Evolutionary conservation across 2,113 vertebrate genomes (phyloP).

Genomic region (Coptodon rendalli): DNA sequence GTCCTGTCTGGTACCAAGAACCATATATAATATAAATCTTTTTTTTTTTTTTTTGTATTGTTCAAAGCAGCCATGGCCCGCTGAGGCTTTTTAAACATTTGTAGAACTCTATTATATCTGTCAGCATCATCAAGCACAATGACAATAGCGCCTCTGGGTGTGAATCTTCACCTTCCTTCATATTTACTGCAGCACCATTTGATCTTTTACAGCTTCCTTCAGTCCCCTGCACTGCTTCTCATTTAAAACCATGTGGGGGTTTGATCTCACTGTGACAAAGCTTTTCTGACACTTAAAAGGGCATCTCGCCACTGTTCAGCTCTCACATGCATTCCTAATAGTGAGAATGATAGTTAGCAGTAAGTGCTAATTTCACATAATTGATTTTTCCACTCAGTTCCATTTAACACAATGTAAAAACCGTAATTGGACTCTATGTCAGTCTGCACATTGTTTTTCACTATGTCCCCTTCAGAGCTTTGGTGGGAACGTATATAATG

Average conservation of each 20-base stretch:
- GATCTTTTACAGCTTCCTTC: slow-evolving; percentile 19
- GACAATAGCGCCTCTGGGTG: slow-evolving; percentile 26
- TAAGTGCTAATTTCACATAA: slow-evolving; percentile 27
- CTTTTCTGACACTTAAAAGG: slow-evolving; percentile 30
- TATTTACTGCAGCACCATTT: slow-evolving; percentile 33
- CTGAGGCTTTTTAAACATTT: slow-evolving; percentile 39
- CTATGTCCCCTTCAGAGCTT: background rate
- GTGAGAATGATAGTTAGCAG: background rate
- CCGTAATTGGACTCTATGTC: slow-evolving; percentile 7
- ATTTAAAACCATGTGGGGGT: background rate
- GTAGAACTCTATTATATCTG: slow-evolving; percentile 33
- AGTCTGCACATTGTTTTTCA: background rate
- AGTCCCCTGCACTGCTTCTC: background rate
- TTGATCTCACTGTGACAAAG: slow-evolving; percentile 17
- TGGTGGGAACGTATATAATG: background rate
- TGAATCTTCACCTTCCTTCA: slow-evolving; percentile 27
- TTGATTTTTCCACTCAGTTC: slow-evolving; percentile 20
- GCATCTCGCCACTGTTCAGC: background rate
- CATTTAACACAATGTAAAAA: slow-evolving; percentile 17
- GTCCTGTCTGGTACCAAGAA: background rate
- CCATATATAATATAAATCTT: background rate
- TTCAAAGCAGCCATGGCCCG: background rate
- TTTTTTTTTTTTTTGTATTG: background rate
- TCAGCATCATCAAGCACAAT: slow-evolving; percentile 42
- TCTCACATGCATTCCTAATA: background rate